Conservation (phyloP, 2,888 invertebrate species). For the Leptinotarsa haldemani region DNA sequence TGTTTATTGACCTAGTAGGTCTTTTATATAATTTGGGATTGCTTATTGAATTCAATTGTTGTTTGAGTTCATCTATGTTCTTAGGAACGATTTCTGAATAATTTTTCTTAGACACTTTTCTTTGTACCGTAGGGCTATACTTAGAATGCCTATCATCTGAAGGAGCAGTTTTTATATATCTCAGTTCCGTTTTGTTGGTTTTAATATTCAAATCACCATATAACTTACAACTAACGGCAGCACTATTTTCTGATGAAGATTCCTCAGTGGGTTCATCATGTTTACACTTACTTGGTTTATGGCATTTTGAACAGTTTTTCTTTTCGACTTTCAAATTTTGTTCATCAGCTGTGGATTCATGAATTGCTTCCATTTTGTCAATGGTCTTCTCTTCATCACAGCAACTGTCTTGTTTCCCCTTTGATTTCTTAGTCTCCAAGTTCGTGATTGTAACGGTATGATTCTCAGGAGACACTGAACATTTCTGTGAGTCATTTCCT, state of each 20-base stretch:
- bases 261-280: not conserved
- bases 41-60: slow-evolving; percentile 11
- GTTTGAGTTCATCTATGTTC: slow-evolving; percentile 14
- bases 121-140: not conserved
- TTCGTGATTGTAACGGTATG: not conserved
- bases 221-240: not conserved
- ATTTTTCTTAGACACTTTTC: not conserved
- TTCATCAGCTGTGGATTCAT: not conserved
- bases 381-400: not conserved
- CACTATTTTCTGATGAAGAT: not conserved
- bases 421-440: not conserved
- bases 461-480: not conserved
- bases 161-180: not conserved
- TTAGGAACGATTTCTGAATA: slow-evolving; percentile 16
- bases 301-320: not conserved
- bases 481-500: not conserved
- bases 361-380: not conserved
- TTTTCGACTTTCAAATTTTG: not conserved
- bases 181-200: not conserved
- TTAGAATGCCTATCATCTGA: not conserved
- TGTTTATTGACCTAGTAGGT: not conserved
- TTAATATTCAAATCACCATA: not conserved
- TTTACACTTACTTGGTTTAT: slow-evolving; percentile 4
- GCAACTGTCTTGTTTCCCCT: not conserved
- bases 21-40: not conserved